Conservation (phyloP, 2,113 vertebrate species). For the Ceyx melanurus region DNA sequence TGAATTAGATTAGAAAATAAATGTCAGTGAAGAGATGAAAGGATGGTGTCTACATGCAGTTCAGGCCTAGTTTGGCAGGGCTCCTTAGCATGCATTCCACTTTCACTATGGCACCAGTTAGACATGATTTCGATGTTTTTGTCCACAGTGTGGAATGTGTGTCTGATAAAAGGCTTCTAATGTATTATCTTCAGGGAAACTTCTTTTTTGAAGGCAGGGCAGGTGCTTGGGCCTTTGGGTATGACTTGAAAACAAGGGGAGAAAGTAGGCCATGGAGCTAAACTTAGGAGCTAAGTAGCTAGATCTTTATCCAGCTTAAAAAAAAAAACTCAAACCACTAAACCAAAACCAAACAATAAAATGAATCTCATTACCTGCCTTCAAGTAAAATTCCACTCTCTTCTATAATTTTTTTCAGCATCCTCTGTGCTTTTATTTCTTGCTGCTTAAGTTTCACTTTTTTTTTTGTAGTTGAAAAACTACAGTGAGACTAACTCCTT, state of each 20-base stretch:
- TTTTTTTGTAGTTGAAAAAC: not conserved
- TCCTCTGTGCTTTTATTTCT: not conserved
- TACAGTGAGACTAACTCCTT: too few relatives aligned
- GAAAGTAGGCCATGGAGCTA: not conserved
- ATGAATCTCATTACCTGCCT: not conserved
- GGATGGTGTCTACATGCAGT: not conserved
- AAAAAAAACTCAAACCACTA: not conserved
- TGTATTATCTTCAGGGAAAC: not conserved
- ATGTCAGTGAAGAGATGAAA: not conserved
- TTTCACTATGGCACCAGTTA: not conserved
- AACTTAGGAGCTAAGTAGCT: not conserved
- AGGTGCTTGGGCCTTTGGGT: not conserved
- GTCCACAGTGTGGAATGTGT: not conserved
- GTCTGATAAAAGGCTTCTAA: not conserved
- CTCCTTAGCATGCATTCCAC: not conserved
- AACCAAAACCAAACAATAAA: not conserved
- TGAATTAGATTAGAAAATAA: not conserved
- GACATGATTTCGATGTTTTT: not conserved
- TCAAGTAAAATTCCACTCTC: not conserved
- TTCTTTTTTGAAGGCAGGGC: not conserved
- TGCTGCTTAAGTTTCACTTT: not conserved
- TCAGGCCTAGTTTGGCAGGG: not conserved
- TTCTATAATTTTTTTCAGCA: not conserved
- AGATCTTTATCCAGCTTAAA: not conserved
- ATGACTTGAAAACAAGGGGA: not conserved